phyloP scores from a whole-genome alignment of 2,888 invertebrate species.

The Lepeophtheirus nordmannii region DNA sequence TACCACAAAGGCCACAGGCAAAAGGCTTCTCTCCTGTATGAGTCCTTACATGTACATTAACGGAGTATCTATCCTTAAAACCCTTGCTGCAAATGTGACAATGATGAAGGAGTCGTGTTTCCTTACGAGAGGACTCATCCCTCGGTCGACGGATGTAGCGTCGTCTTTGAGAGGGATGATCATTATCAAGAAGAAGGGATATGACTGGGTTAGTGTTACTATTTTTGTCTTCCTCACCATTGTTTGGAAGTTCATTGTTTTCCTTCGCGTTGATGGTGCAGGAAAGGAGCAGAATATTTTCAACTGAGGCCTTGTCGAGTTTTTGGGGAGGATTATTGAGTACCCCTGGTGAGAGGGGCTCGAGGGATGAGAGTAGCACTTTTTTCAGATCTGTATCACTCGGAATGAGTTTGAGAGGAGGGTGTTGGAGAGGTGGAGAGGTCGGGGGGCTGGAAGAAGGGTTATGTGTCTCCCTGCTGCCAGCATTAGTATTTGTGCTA shows the following conservation, averaged over 20 bases:
- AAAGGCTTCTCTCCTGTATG: constrained; percentile 98
- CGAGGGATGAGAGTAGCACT: neutral
- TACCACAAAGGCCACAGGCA: constrained; percentile 71
- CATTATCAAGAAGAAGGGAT: neutral
- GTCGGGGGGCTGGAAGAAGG: too few species aligned
- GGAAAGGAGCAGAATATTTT: constrained; percentile 1
- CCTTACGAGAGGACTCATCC: constrained; percentile 13
- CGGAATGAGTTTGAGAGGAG: neutral
- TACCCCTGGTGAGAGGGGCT: neutral
- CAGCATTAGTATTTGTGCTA: neutral
- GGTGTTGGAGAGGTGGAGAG: neutral
- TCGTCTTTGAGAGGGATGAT: neutral
- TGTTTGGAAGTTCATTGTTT: neutral
- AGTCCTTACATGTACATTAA: constrained; percentile 91
- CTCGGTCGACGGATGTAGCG: constrained; percentile 2
- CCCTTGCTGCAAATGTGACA: constrained; percentile 79
- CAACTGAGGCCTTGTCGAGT: neutral
- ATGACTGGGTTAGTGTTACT: neutral
- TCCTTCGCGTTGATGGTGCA: neutral
- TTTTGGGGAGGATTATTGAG: neutral
- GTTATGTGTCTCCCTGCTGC: neutral
- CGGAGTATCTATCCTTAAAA: constrained; percentile 89
- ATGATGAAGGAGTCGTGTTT: constrained; percentile 59
- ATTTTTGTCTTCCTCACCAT: neutral
- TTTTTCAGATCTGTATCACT: neutral